A percentile compares a stretch with the other conserved stretches of the same genome.
Evolutionary conservation across 23 tunicate species (phyloP).

Genomic region (Styela plicata): DNA sequence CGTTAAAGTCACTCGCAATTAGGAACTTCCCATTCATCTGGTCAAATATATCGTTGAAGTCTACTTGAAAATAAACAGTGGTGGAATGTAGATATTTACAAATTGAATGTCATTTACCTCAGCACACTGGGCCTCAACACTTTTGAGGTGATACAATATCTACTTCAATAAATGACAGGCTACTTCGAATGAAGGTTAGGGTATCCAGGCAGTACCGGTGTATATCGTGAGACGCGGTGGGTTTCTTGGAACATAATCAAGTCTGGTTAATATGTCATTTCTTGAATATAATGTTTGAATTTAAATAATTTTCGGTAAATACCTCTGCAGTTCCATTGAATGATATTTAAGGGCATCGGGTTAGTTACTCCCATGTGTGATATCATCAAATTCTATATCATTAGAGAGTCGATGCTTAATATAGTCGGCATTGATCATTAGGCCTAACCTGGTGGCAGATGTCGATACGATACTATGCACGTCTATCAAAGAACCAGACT

Average conservation of each 20-base stretch:
- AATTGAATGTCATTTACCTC: neutral
- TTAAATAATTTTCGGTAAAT: constrained; percentile 1
- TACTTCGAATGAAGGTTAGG: neutral
- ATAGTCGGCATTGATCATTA: neutral
- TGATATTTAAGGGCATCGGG: neutral
- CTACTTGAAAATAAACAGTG: neutral
- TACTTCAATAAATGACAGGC: neutral
- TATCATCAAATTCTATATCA: neutral
- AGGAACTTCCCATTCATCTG: neutral
- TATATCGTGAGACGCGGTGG: neutral
- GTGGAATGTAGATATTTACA: neutral
- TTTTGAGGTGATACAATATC: neutral
- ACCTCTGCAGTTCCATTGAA: constrained; percentile 14
- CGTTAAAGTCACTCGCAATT: neutral
- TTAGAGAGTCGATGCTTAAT: neutral
- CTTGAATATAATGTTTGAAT: neutral
- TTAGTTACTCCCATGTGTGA: neutral
- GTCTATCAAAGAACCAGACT: neutral
- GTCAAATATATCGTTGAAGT: neutral
- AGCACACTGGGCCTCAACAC: neutral
- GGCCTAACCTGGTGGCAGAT: neutral
- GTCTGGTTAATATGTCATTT: neutral
- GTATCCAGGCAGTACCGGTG: neutral
- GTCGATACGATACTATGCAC: neutral
- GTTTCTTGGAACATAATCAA: neutral